A percentile compares a stretch with the other conserved stretches of the same genome.
These are phyloP conservation scores for Actenoides lindsayi DNA, from an alignment of 2,113 vertebrate genomes.

Conservation along the genomic window DNA sequence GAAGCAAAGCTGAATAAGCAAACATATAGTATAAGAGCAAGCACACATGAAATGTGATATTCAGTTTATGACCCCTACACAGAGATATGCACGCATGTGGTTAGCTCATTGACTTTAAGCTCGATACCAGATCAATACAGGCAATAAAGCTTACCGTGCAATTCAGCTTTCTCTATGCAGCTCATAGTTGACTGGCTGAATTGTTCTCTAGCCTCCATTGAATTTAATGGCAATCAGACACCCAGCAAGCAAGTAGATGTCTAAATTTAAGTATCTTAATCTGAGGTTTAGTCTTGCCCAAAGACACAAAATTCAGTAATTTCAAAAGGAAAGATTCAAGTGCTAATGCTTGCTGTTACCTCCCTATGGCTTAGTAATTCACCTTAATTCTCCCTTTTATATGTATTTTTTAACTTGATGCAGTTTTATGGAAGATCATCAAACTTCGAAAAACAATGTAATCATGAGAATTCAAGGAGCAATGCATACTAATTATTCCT, in stretches of 20 bases:
- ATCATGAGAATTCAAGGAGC: neutral
- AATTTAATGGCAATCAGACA: neutral
- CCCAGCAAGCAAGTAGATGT: neutral
- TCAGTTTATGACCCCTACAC: neutral
- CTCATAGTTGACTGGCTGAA: neutral
- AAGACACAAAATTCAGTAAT: neutral
- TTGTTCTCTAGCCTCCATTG: neutral
- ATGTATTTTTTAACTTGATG: neutral
- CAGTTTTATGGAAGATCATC: neutral
- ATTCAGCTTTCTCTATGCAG: neutral
- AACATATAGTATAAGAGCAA: neutral
- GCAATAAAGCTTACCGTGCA: neutral
- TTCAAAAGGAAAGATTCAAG: neutral
- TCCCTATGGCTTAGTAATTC: neutral
- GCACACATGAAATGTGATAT: neutral
- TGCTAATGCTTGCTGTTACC: neutral
- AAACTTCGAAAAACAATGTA: neutral
- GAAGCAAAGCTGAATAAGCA: neutral
- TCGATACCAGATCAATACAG: neutral
- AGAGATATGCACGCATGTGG: rapidly evolving
- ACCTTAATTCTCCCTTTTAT: neutral
- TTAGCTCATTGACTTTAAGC: neutral
- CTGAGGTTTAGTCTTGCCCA: neutral
- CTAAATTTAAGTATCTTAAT: neutral
- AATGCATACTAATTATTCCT: neutral